Evolutionary conservation across 2,888 invertebrate genomes (phyloP).

Genomic region (Trichacis sp.): DNA sequence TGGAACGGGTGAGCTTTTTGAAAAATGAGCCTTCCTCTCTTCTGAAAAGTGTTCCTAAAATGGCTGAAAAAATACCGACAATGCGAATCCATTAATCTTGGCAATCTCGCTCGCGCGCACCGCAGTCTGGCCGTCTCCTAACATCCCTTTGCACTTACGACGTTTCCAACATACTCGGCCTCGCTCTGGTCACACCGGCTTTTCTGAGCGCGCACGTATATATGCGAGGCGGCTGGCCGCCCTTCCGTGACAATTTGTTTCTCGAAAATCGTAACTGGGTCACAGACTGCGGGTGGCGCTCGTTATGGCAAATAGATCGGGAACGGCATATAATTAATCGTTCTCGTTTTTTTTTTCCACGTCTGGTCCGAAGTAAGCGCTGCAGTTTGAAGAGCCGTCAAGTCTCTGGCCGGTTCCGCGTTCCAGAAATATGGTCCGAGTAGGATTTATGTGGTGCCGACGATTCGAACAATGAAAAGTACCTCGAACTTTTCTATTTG

Average conservation of each 20-base stretch:
- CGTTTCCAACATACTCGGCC: slow-evolving; percentile 38
- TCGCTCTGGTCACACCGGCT: slow-evolving; percentile 31
- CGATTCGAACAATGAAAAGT: too few species aligned
- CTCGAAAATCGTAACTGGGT: slow-evolving; percentile 39
- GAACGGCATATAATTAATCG: neutral
- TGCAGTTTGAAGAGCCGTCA: neutral
- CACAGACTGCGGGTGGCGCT: slow-evolving; percentile 36
- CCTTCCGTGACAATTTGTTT: slow-evolving; percentile 32
- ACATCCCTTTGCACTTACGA: slow-evolving; percentile 66
- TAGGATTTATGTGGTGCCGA: too few species aligned
- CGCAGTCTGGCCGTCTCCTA: slow-evolving; percentile 40
- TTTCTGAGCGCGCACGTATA: slow-evolving; percentile 28
- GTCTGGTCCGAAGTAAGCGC: neutral
- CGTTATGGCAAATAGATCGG: slow-evolving; percentile 8
- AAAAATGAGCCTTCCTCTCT: slow-evolving; percentile 65
- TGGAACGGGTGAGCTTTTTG: slow-evolving; percentile 59
- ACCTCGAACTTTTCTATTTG: too few species aligned
- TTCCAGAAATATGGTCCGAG: too few species aligned
- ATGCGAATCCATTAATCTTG: slow-evolving; percentile 69
- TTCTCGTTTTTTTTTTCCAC: neutral
- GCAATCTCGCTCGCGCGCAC: slow-evolving; percentile 51
- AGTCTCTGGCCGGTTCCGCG: too few species aligned
- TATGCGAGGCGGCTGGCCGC: slow-evolving; percentile 11
- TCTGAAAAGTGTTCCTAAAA: slow-evolving; percentile 68
- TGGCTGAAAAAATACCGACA: slow-evolving; percentile 68